Conservation (phyloP, 2,113 vertebrate species). For the Illadopsis cleaveri region DNA sequence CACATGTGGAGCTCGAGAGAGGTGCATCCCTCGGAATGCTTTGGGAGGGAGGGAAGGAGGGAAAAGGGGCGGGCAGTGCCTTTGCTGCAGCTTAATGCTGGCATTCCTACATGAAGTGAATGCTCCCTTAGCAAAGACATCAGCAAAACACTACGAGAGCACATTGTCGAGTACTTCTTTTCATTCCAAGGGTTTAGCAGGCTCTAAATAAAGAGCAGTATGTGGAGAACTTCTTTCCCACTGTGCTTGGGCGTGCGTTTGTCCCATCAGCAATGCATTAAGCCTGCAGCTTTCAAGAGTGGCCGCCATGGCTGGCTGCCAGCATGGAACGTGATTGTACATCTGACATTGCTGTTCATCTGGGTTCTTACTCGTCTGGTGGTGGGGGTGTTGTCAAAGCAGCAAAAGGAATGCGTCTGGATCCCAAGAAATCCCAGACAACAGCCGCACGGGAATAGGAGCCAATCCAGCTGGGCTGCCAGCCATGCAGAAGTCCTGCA, state of each 20-base stretch:
- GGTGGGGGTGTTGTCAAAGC: not conserved
- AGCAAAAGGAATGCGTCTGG: not conserved
- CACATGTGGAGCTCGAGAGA: slow-evolving; percentile 65
- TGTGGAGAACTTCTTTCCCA: not conserved
- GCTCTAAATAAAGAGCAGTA: not conserved
- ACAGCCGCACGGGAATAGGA: not conserved
- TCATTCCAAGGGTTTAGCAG: not conserved
- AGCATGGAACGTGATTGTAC: fast-evolving
- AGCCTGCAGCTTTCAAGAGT: not conserved
- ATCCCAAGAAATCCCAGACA: not conserved
- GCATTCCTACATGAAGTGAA: fast-evolving
- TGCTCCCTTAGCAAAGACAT: not conserved
- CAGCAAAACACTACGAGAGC: not conserved
- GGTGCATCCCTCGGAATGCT: slow-evolving; percentile 60
- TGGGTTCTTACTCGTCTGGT: not conserved
- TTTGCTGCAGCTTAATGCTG: not conserved
- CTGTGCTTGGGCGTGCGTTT: not conserved
- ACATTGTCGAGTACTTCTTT: not conserved
- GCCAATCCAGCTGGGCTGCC: not conserved
- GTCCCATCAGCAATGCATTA: not conserved
- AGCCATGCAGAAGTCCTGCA: not conserved
- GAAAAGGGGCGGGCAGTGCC: not conserved
- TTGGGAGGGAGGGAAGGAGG: not conserved
- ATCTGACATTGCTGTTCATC: not conserved
- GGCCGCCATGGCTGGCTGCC: not conserved